Percentiles rank a stretch among this genome's conserved stretches.
Evolutionary conservation across 2,797 vertebrate species (phyloP).

Genomic region (Galaxias olidus): DNA sequence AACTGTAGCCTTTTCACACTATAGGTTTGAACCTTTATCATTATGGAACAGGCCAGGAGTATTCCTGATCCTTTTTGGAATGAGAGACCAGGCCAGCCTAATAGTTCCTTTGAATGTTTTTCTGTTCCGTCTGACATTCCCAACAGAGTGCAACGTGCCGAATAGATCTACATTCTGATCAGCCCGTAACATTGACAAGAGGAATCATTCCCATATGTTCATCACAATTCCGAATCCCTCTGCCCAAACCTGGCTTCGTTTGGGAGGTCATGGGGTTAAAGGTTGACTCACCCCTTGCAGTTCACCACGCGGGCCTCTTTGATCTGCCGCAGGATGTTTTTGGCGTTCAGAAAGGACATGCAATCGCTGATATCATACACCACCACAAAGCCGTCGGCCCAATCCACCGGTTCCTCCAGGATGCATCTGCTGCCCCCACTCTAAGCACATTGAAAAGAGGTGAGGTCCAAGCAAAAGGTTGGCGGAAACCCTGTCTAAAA

Average conservation of each 20-base stretch:
- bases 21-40: too few species aligned
- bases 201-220: constrained; percentile 55
- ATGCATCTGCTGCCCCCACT: constrained; percentile 55
- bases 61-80: too few species aligned
- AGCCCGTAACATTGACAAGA: constrained; percentile 21
- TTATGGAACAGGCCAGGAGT: too few species aligned
- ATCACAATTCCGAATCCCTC: constrained; percentile 45
- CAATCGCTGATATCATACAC: constrained; percentile 60
- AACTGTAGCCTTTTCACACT: too few species aligned
- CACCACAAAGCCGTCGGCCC: constrained; percentile 65
- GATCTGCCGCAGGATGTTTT: constrained; percentile 59
- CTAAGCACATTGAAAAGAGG: constrained; percentile 41
- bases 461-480: background rate
- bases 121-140: too few species aligned
- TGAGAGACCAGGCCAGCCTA: too few species aligned
- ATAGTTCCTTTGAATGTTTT: too few species aligned
- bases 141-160: constrained; percentile 6
- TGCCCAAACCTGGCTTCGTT: constrained; percentile 31
- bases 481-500: constrained; percentile 20
- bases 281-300: constrained; percentile 60
- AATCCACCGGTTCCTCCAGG: constrained; percentile 56
- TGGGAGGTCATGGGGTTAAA: constrained; percentile 24
- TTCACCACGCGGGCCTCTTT: constrained; percentile 54
- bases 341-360: constrained; percentile 57
- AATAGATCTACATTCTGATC: constrained; percentile 35